Evolutionary conservation across 2,888 invertebrate genomes (phyloP), one percentile per base, ranked within the genome.

Genomic region (Pycnomerus fuliginosus): DNA sequence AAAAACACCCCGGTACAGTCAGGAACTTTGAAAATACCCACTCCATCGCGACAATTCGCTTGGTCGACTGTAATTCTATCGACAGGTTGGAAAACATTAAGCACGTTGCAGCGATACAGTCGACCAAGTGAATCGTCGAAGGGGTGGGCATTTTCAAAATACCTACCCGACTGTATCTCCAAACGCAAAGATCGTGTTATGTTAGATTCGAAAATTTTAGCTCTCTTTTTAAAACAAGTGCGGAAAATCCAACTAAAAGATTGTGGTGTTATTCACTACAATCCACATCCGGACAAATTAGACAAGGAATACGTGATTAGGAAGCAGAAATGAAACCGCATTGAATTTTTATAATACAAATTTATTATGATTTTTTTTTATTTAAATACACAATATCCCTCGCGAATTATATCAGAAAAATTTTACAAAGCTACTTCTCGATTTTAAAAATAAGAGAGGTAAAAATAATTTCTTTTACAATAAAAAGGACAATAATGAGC

Each of bases 361-460:
- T 82, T 81, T 74, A 80, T 80, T 80, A 69, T 67, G 68, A 64
- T 70, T 76, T 77, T 77, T 77, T 59, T 62, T 77, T 76, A 79
- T 66, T 69, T 78, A 78, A 78, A 80, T 80, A 81, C 81, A 82
- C 82, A 82, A 80, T 80, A 79, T 80, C 70, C 80, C 79, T 80
- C 78, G 81, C 80, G 80, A 80, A 80, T 79, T 64, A 69, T 65
- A 65, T 65, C 77, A 79, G 79, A 80, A 80, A 79, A 80, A 79
- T 56, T 80, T 80, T 80, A 81, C 80, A 81, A 80, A 81, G 80
- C 81, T 80, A 80, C 78, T 78, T 62, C 11, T 61, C 63, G 59
- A 56, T 62, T 57, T 56, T 60, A 52, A 61, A 58, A 25, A 25
- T 8, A 34, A 56, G 61, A 61, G 56, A 58, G 56, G 60, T 61